A percentile compares a stretch with the other conserved stretches of the same genome.
phyloP scores from a whole-genome alignment of 2,113 vertebrate species.

The Stegastes partitus region DNA sequence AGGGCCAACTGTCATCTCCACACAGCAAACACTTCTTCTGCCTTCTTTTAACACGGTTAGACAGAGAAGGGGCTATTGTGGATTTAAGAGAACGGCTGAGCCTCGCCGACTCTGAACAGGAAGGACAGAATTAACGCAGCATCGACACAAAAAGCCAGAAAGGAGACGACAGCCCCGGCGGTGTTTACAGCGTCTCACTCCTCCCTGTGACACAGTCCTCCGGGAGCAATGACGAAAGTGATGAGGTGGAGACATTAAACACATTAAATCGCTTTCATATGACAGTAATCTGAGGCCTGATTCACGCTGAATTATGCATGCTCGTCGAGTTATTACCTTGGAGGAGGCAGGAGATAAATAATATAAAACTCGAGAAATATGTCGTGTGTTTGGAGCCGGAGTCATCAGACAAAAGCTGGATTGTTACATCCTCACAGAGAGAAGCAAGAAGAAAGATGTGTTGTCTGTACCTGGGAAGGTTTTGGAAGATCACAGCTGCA shows the following conservation, averaged over 20 bases:
- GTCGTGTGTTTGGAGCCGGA: slow-evolving; percentile 22
- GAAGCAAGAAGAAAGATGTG: too few species aligned
- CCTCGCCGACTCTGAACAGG: slow-evolving; percentile 23
- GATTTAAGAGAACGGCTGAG: slow-evolving; percentile 7
- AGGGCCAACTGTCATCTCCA: too few species aligned
- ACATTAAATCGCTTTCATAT: slow-evolving; percentile 42
- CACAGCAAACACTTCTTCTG: too few species aligned
- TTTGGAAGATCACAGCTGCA: too few species aligned
- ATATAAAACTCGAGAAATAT: slow-evolving; percentile 16
- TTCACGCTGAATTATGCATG: slow-evolving; percentile 63
- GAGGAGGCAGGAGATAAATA: slow-evolving; percentile 54
- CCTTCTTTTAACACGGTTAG: too few species aligned
- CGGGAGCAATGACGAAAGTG: slow-evolving; percentile 22
- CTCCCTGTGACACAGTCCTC: slow-evolving; percentile 32
- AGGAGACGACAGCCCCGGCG: slow-evolving; percentile 16
- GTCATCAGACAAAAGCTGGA: slow-evolving; percentile 25
- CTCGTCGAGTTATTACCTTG: slow-evolving; percentile 47
- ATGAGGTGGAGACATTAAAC: slow-evolving; percentile 52
- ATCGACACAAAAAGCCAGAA: not conserved
- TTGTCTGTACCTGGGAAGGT: too few species aligned
- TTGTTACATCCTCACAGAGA: slow-evolving; percentile 9
- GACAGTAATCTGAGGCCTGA: slow-evolving; percentile 57
- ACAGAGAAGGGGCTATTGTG: not conserved
- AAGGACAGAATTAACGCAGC: slow-evolving; percentile 19
- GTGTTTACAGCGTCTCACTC: slow-evolving; percentile 18